These are phyloP conservation scores for Halictus rubicundus DNA, from an alignment of 1,140 invertebrate genomes.

Conservation along the genomic window DNA sequence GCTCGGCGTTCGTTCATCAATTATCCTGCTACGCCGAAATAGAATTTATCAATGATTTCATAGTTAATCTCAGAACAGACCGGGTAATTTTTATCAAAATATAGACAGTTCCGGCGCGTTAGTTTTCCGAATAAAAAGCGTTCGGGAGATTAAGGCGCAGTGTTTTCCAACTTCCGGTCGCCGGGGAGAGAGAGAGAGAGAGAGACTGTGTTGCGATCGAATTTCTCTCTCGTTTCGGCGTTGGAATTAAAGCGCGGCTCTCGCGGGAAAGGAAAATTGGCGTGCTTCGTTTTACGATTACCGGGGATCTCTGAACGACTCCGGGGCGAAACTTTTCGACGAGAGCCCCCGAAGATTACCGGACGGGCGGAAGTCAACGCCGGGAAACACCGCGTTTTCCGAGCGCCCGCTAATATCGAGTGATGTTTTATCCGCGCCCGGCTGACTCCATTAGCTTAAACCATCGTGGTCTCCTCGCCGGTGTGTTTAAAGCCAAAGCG, in stretches of 20 bases:
- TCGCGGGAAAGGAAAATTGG: background rate
- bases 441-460: constrained; percentile 31
- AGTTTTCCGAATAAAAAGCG: background rate
- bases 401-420: constrained; percentile 9
- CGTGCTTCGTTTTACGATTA: background rate
- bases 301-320: background rate
- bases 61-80: too few relatives aligned
- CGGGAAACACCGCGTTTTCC: background rate
- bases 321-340: background rate
- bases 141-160: background rate
- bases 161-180: background rate
- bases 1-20: too few relatives aligned
- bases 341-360: background rate
- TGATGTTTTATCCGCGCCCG: background rate
- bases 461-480: constrained; percentile 10
- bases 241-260: background rate
- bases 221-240: background rate
- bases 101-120: too few relatives aligned
- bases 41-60: too few relatives aligned
- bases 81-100: too few relatives aligned
- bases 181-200: too few relatives aligned
- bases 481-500: constrained; percentile 30
- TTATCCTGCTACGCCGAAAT: too few relatives aligned
- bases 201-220: background rate
- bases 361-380: background rate